Conservation (phyloP, 2,888 invertebrate genomes). For the Scaptomyza caliginosa region DNA sequence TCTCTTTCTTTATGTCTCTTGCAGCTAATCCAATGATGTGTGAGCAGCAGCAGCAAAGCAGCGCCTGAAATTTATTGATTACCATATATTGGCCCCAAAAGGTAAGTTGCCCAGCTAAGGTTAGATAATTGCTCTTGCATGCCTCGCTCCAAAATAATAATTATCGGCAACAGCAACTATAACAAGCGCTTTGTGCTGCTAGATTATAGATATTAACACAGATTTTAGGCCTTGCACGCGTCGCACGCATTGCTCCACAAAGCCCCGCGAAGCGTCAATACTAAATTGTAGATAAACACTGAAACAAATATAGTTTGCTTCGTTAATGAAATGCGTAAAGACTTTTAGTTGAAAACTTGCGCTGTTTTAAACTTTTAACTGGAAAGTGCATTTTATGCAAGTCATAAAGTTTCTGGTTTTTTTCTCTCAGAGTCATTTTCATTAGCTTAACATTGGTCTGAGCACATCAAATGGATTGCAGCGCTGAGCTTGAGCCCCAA, state of each 20-base stretch:
- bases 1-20: constrained; percentile 21
- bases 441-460: constrained; percentile 41
- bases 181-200: constrained; percentile 5
- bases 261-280: constrained; percentile 1
- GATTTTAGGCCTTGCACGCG: constrained; percentile 61
- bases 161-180: constrained; percentile 43
- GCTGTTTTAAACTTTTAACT: not conserved
- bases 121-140: constrained; percentile 67
- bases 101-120: constrained; percentile 60
- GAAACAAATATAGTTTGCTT: not conserved
- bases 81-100: constrained; percentile 40
- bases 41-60: constrained; percentile 23
- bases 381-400: not conserved
- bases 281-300: not conserved
- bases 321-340: not conserved
- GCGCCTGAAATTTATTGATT: constrained; percentile 61
- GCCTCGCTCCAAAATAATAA: constrained; percentile 54
- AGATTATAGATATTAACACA: constrained; percentile 61
- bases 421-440: constrained; percentile 39
- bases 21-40: constrained; percentile 49
- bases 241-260: constrained; percentile 16
- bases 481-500: constrained; percentile 37
- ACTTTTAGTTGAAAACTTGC: too few species aligned
- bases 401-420: not conserved
- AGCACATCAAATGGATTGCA: constrained; percentile 43